Evolutionary conservation across 2,888 invertebrate species (phyloP), one percentile per base, ranked within the genome.

Genomic region (Anoncus sp.): DNA sequence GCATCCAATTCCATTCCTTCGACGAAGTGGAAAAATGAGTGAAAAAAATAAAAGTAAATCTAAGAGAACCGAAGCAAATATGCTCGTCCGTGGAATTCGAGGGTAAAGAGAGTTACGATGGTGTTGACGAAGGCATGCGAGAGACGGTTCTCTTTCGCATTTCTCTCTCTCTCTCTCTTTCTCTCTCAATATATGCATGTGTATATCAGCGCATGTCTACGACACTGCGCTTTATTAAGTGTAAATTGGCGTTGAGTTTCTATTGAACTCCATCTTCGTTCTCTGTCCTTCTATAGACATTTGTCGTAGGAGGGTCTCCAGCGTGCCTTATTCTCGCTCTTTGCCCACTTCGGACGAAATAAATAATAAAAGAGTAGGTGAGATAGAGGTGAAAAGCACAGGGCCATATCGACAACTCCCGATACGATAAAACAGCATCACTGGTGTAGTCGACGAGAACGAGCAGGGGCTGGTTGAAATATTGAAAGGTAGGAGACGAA

Each of bases 221-320:
- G 90, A 90, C 89, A 89, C 71, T 87, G 89, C 71, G 77, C 87
- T 89, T 89, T 90, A 89, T 89, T 90, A 89, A 88, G 85, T 88
- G 84, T 86, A 88, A 89, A 90, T 90, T 88, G 85, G 84, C 80
- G 80, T 43, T 84, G 83, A 86, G 16, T 47, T 45, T 38, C 63
- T 62, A 88, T 88, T 86, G 88, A 89, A 89, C 87, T 85, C 85
- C 87, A 82, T 81, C 74, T 77, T 75, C 76, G 66, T 67, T 40
- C 47, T 65, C 20, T 57, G 67, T 80, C 31, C 27, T 10, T 60
- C 20, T 59, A 35, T 55, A 6, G 10, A 38, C 38, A 43, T 43
- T 57, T 62, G n/a, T 57, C 49, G 35, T 22, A 9, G 31, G 57
- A 49, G 40, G 18, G 20, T 43, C 57, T 70, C 55, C 24, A 10